Conservation (phyloP, 2,888 invertebrate genomes). For the Frankliniella intonsa region DNA sequence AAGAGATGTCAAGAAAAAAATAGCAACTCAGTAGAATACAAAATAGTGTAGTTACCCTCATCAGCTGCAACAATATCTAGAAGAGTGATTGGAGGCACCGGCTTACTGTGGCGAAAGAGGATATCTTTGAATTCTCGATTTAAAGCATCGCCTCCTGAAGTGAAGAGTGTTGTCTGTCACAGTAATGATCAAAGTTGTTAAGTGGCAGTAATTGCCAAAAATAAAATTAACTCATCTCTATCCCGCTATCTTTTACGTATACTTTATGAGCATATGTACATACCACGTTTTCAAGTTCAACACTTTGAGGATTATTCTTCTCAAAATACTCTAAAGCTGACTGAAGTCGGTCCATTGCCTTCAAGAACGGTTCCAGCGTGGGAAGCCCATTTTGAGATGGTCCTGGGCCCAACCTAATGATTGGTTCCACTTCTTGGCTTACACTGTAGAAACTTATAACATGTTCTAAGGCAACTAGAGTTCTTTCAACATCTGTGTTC, state of each 20-base stretch:
- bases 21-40: constrained; percentile 36
- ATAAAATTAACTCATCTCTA: background rate
- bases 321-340: constrained; percentile 88
- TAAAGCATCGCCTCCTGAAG: constrained; percentile 76
- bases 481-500: constrained; percentile 79
- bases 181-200: constrained; percentile 29
- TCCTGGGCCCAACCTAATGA: constrained; percentile 78
- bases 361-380: constrained; percentile 51
- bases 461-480: constrained; percentile 80
- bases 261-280: constrained; percentile 45
- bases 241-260: too few relatives aligned
- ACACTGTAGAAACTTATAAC: constrained; percentile 96
- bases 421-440: constrained; percentile 81
- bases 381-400: constrained; percentile 34
- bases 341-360: constrained; percentile 77
- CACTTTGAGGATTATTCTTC: constrained; percentile 86
- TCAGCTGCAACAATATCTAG: constrained; percentile 82
- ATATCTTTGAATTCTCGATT: constrained; percentile 85
- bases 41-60: constrained; percentile 58
- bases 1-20: constrained; percentile 29
- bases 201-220: constrained; percentile 34
- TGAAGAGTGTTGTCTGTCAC: constrained; percentile 65
- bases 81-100: constrained; percentile 79
- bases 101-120: constrained; percentile 77
- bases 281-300: constrained; percentile 89